Evolutionary conservation across 2,888 invertebrate genomes (phyloP).

Genomic region (Exocentrus adspersus): DNA sequence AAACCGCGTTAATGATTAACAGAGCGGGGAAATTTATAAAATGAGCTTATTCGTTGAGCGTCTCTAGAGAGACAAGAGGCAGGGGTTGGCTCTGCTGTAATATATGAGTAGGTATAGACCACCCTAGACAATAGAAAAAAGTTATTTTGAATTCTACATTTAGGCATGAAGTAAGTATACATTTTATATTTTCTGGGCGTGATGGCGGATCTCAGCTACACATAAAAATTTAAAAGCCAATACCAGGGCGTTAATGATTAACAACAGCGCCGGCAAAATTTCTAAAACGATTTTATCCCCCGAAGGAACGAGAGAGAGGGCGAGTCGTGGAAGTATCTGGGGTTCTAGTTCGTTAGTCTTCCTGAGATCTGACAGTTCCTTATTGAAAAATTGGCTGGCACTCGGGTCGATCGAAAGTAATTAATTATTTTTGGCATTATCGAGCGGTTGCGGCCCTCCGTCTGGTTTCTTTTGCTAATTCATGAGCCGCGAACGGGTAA

Average conservation of each 20-base stretch:
- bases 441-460: constrained; percentile 63
- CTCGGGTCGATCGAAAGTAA: constrained; percentile 74
- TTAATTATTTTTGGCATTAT: constrained; percentile 80
- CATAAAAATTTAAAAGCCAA: constrained; percentile 35
- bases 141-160: too few relatives aligned
- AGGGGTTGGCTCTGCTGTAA: too few relatives aligned
- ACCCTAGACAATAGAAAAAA: too few relatives aligned
- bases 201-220: background rate
- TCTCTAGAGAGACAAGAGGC: constrained; percentile 24
- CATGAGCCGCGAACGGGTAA: constrained; percentile 70
- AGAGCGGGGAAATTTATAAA: constrained; percentile 42
- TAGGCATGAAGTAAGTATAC: too few relatives aligned
- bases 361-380: constrained; percentile 60
- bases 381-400: constrained; percentile 72
- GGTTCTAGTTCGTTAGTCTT: constrained; percentile 61
- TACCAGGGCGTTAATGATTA: constrained; percentile 44
- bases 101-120: too few relatives aligned
- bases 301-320: constrained; percentile 23
- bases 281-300: constrained; percentile 1
- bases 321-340: constrained; percentile 43
- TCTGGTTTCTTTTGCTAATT: constrained; percentile 76
- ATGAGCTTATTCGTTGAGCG: constrained; percentile 42
- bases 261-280: constrained; percentile 10
- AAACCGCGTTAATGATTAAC: constrained; percentile 47
- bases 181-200: too few relatives aligned